phyloP scores from a whole-genome alignment of 2,888 invertebrate genomes.

The Phyllotreta striolata region DNA sequence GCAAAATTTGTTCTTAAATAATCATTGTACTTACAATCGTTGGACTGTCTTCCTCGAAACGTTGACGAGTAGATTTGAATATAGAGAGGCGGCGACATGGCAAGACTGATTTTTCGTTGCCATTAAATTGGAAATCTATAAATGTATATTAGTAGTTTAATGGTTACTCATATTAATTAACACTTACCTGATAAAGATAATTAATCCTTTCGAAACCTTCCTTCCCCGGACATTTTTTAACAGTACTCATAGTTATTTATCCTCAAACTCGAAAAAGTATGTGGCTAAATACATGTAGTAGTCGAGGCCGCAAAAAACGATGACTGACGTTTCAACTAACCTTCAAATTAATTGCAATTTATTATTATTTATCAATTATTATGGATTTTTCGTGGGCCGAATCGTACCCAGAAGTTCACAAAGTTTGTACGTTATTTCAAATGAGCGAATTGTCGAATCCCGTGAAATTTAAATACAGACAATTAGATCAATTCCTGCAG shows the following conservation, averaged over 20 bases:
- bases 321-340: conserved; percentile 10
- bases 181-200: conserved; percentile 70
- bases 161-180: conserved; percentile 5
- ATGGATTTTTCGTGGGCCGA: conserved; percentile 67
- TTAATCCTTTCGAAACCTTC: conserved; percentile 75
- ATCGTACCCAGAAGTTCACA: conserved; percentile 65
- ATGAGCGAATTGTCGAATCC: conserved; percentile 65
- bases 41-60: conserved; percentile 58
- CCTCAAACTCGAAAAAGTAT: background rate
- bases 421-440: conserved; percentile 66
- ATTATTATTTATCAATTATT: background rate
- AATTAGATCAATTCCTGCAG: conserved; percentile 57
- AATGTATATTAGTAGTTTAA: conserved; percentile 27
- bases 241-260: conserved; percentile 49
- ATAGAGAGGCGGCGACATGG: conserved; percentile 49
- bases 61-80: conserved; percentile 54
- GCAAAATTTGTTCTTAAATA: conserved; percentile 14
- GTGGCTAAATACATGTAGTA: too few species aligned
- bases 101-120: conserved; percentile 44
- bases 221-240: conserved; percentile 70
- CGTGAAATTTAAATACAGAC: conserved; percentile 57
- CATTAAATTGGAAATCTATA: conserved; percentile 48
- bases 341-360: background rate
- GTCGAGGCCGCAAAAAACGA: too few species aligned
- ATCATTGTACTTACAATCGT: conserved; percentile 59